Evolutionary conservation across 2,888 invertebrate species (phyloP), one percentile per base, ranked within the genome.

Genomic region (Nemapogon koenigi): DNA sequence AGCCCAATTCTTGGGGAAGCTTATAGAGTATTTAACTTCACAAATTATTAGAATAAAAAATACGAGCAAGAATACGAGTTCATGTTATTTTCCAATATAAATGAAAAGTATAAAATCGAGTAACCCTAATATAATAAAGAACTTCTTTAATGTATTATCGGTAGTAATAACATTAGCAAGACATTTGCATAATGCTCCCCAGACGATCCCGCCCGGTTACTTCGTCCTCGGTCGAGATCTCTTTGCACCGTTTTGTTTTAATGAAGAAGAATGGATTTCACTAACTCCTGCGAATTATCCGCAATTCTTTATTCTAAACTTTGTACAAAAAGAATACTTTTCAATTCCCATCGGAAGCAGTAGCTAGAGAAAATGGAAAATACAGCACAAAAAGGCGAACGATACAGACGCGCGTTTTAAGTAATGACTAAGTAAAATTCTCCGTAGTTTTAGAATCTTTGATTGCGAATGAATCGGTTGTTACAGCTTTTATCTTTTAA

Each of bases 221-320:
- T 2, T 30, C 17, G 27, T 28, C 17, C 11, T 37, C 26, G 19
- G 16, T 35, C 31, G 33, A 32, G 27, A 33, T 13, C 22, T 10
- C 4, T 22, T 22, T 22, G 4, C 40, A 18, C 22, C 19, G 26
- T 33, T 19, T 22, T n/a, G 19, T 32, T 16, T 29, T 46, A 46
- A 46, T 45, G 46, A 46, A 43, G 43, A 46, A 38, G 29, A 45
- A 46, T 45, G 43, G 44, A 40, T 37, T 41, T 27, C 39, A 29
- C 30, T 39, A 35, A 41, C 38, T 43, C 41, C 32, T 32, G 46
- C 55, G 55, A 49, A 56, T 48, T 41, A 48, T 51, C 31, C 56
- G 49, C 10, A n/a, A n/a, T 22, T 22, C 22, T 22, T 22, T 22
- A 22, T 22, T 22, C 22, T 22, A 7, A 22, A 22, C 22, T 22